Evolutionary conservation across 2,113 vertebrate genomes (phyloP).

Genomic region (Erpornis zantholeuca): DNA sequence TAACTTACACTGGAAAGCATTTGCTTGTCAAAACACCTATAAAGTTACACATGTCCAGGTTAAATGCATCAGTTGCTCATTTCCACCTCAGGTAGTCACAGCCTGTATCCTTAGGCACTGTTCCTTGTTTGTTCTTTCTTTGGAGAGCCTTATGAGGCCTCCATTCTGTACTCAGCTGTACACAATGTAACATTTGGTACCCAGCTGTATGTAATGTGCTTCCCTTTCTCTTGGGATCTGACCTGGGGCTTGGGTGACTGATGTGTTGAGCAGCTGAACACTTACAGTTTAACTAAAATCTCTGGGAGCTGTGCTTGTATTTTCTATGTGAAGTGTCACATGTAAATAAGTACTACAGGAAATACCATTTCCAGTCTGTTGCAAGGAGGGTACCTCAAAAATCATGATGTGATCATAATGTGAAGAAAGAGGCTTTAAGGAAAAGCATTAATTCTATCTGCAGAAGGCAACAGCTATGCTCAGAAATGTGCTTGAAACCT

Average conservation of each 20-base stretch:
- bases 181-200: neutral
- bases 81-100: neutral
- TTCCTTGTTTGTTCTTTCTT: neutral
- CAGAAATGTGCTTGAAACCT: neutral
- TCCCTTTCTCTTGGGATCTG: neutral
- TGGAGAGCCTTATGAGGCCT: neutral
- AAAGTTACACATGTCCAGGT: neutral
- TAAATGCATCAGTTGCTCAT: neutral
- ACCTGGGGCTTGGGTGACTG: neutral
- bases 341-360: neutral
- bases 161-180: neutral
- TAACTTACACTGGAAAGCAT: neutral
- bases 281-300: neutral
- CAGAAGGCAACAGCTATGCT: neutral
- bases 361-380: neutral
- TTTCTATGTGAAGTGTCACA: fast-evolving
- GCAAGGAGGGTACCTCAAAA: neutral
- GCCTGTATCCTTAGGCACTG: neutral
- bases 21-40: neutral
- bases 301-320: neutral
- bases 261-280: neutral
- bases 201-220: neutral
- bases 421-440: neutral
- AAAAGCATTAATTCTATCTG: neutral
- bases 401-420: neutral